Evolutionary conservation across 2,113 vertebrate species (phyloP), one percentile per base, ranked within the genome.

Genomic region (Thalassoma bifasciatum): DNA sequence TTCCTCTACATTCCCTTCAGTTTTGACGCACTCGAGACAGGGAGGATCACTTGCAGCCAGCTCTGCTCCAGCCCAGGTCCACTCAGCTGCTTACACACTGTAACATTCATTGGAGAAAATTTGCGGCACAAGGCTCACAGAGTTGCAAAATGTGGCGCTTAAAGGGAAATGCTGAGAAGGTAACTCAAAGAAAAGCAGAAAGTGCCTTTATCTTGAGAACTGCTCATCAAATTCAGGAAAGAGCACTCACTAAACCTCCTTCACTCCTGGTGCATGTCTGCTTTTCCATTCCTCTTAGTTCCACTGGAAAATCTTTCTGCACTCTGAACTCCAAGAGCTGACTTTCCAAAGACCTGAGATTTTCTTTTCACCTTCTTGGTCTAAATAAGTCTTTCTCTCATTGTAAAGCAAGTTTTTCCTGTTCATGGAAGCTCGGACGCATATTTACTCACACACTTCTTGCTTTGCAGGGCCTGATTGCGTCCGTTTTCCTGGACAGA

Each of bases 1-100:
- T 90, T 88, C 91, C 84, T 87, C 69, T 70, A 74, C 64, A 71
- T 77, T 71, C 81, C 66, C 49, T 24, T 72, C 73, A 86, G 82
- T 81, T 89, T 88, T 84, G 79, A 90, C 63, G 51, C 88, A 89
- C 83, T 85, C 77, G 77, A 85, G 52, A 72, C 71, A 30, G 63
- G 59, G 75, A 77, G 53, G 81, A 86, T 84, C 79, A 82, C 71
- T 72, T 10, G 17, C 49, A 68, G 76, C 16, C 37, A 71, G 34
- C 44, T 75, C 56, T 53, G 72, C 22, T 65, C 17, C 70, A 84
- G 34, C 65, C 63, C 72, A 76, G 52, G 56, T 66, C 61, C 58
- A 66, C 47, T 66, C 22, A 34, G 62, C 34, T 53, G 77, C 56
- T 59, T 44, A 26, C 46, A 58, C 61, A 63, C 17, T 26, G 63